A percentile compares a stretch with the other conserved stretches of the same genome.
These are phyloP conservation scores for Sebastes dallii DNA, from an alignment of 2,797 vertebrate species.

Conservation along the genomic window DNA sequence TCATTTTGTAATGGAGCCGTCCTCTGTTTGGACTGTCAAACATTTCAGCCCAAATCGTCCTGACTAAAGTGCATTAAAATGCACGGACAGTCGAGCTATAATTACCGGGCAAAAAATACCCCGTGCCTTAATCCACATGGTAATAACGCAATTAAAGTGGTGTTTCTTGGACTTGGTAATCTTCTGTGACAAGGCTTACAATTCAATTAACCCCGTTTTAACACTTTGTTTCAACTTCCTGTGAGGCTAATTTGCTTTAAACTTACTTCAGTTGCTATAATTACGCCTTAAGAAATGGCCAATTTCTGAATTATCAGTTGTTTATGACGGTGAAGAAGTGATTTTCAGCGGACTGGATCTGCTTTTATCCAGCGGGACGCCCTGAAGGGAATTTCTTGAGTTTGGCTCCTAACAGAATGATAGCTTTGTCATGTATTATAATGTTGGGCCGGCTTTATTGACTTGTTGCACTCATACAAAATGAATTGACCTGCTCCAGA, in stretches of 20 bases:
- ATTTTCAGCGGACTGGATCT: conserved; percentile 52
- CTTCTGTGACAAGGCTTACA: conserved; percentile 83
- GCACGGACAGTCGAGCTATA: conserved; percentile 73
- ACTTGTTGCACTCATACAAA: conserved; percentile 33
- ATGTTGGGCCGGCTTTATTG: conserved; percentile 10
- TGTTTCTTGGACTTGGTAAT: conserved; percentile 82
- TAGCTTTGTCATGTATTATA: conserved; percentile 25
- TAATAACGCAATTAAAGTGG: conserved; percentile 85
- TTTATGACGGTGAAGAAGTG: conserved; percentile 63
- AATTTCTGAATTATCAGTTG: conserved; percentile 73
- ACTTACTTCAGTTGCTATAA: conserved; percentile 76
- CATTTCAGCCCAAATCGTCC: conserved; percentile 57
- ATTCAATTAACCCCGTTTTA: conserved; percentile 87
- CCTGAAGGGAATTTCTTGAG: conserved; percentile 25
- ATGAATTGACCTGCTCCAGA: background rate
- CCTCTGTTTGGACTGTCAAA: conserved; percentile 58
- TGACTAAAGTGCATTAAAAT: conserved; percentile 76
- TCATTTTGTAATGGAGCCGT: conserved; percentile 55
- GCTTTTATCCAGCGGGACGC: conserved; percentile 27
- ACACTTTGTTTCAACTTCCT: conserved; percentile 84
- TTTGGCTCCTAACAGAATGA: conserved; percentile 22
- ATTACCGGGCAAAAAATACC: conserved; percentile 80
- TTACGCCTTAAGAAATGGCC: conserved; percentile 71
- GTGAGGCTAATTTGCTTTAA: conserved; percentile 81
- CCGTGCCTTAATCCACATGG: conserved; percentile 81